A percentile compares a stretch with the other conserved stretches of the same genome.
Evolutionary conservation across 2,797 vertebrate species (phyloP).

Genomic region (Takifugu ocellatus): DNA sequence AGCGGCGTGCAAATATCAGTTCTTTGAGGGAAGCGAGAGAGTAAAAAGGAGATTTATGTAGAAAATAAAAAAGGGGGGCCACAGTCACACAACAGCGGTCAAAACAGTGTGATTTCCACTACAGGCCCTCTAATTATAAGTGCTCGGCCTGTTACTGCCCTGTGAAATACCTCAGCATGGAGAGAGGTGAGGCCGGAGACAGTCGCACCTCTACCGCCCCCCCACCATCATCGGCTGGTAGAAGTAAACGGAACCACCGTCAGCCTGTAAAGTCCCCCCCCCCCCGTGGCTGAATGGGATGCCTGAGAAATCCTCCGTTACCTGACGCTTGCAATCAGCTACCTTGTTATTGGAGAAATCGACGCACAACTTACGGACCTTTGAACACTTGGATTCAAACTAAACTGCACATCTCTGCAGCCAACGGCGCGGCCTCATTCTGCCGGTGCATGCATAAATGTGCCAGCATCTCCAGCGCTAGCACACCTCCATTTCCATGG

Average conservation of each 20-base stretch:
- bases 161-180: slow-evolving; percentile 76
- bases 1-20: too few species aligned
- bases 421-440: background rate
- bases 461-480: background rate
- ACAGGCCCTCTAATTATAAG: slow-evolving; percentile 72
- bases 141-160: slow-evolving; percentile 52
- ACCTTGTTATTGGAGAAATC: background rate
- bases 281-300: too few species aligned
- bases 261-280: slow-evolving; percentile 1
- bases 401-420: background rate
- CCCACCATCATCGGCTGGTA: slow-evolving; percentile 8
- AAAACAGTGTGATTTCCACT: slow-evolving; percentile 65
- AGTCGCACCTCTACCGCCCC: slow-evolving; percentile 40
- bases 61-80: background rate
- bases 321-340: background rate
- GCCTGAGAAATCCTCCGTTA: background rate
- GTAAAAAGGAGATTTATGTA: too few species aligned
- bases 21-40: too few species aligned
- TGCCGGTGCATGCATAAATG: background rate
- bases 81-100: slow-evolving; percentile 47
- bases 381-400: background rate
- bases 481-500: background rate
- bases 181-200: slow-evolving; percentile 67
- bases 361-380: background rate
- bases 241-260: slow-evolving; percentile 2